Evolutionary conservation across 1,140 invertebrate species (phyloP), one percentile per base, ranked within the genome.

Genomic region (Drosophila seguyi): DNA sequence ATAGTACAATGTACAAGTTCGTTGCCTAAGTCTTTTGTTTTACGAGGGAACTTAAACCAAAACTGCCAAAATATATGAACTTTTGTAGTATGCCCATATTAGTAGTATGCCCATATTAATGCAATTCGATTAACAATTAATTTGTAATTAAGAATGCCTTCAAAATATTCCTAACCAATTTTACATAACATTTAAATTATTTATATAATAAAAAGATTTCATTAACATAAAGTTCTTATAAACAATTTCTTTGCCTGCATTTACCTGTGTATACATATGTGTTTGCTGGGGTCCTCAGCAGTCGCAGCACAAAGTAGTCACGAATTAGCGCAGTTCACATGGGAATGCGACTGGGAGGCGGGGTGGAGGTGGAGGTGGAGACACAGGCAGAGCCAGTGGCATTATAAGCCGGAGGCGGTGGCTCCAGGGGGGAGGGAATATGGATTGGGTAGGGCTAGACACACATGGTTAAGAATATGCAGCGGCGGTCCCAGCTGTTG

Each of bases 301-400:
- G 73, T 76, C 73, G 61, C 61, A 79, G 66, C 71, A 86, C 79
- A 86, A 83, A 87, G 69, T 87, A 86, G 84, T 88, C 84, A 88
- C 84, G 84, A 88, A 88, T 88, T 88, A 88, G 85, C 77, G 85
- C 77, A 88, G 77, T 75, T 81, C 63, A 88, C 61, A 58, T 75
- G 67, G 78, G 41, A 61, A 44, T 72, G 52, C 10, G 22, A 38
- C 53, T 44, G 74, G 47, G 20, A 36, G 36, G 50, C 11, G 42
- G 34, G 10, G n/a, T n/a, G n/a, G n/a, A n/a, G n/a, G n/a, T n/a
- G n/a, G n/a, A n/a, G 31, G 31, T 25, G 44, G 63, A 36, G 20
- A 25, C 45, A 22, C 50, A 20, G 53, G 53, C 48, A 7, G 3
- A 20, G 27, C 3, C 48, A 20, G 45, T 20, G 48, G 48, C 48